phyloP scores from a whole-genome alignment of 2,113 vertebrate species.

The Coracopsis vasa region DNA sequence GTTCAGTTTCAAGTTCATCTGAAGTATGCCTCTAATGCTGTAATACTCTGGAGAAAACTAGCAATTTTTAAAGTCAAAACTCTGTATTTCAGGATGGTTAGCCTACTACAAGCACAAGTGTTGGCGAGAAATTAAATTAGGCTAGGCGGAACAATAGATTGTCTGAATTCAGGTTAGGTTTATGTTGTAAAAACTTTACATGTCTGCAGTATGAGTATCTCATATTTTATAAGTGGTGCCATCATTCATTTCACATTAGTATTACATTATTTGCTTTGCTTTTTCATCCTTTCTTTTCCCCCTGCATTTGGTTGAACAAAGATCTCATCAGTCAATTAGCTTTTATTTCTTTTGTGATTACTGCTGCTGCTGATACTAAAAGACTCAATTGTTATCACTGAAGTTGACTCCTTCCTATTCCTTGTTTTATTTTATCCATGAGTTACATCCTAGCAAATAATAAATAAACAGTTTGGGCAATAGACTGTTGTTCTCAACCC shows the following conservation, averaged over 20 bases:
- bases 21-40: background rate
- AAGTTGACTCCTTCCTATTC: background rate
- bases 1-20: background rate
- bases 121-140: background rate
- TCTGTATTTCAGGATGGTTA: background rate
- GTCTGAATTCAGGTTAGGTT: background rate
- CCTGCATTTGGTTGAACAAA: background rate
- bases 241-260: background rate
- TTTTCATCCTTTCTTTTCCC: background rate
- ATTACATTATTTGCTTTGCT: background rate
- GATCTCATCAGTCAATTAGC: background rate
- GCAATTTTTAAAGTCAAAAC: background rate
- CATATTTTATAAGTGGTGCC: background rate
- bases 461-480: background rate
- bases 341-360: background rate
- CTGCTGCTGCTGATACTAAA: background rate
- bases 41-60: background rate
- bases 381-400: background rate
- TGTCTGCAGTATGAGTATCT: background rate
- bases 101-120: background rate
- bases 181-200: background rate
- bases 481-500: background rate
- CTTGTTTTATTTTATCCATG: background rate
- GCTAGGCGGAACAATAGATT: background rate
- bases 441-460: background rate